These are phyloP conservation scores for Atherix ibis DNA, from an alignment of 2,888 invertebrate genomes.

Conservation along the genomic window DNA sequence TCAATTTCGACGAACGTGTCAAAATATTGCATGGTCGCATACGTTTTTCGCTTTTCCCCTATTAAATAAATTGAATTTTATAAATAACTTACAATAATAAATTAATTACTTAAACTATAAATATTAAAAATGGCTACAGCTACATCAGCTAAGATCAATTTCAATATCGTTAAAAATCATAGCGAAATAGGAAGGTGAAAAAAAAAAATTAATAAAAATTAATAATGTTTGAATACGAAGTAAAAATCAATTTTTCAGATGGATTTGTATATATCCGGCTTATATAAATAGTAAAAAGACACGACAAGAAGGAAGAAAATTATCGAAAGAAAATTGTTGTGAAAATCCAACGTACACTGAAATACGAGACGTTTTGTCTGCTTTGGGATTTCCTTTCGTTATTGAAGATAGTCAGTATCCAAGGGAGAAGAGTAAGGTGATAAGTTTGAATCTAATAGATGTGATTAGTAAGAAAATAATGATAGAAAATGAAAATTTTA, in stretches of 20 bases:
- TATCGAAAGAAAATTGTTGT: conserved; percentile 72
- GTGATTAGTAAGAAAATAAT: not conserved
- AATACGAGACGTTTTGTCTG: conserved; percentile 79
- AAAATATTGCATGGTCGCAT: too few relatives aligned
- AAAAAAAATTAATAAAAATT: not conserved
- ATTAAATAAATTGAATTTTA: too few relatives aligned
- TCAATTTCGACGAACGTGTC: too few relatives aligned
- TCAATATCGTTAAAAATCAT: conserved; percentile 62
- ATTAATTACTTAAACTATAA: too few relatives aligned
- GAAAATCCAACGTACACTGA: conserved; percentile 93
- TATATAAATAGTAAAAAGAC: conserved; percentile 92
- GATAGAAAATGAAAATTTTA: not conserved
- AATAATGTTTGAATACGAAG: not conserved
- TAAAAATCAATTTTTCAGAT: too few relatives aligned
- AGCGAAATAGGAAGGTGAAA: conserved; percentile 59
- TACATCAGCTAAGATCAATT: conserved; percentile 39
- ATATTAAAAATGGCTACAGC: conserved; percentile 33
- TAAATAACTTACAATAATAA: too few relatives aligned
- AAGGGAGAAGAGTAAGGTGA: conserved; percentile 70
- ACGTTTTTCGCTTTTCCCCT: too few relatives aligned
- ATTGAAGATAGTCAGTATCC: conserved; percentile 89
- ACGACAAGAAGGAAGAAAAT: conserved; percentile 69
- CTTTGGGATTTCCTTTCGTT: conserved; percentile 68
- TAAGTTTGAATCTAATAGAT: conserved; percentile 1
- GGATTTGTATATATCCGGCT: conserved; percentile 94